These are phyloP conservation scores for Bathynomus jamesi DNA, from an alignment of 1,140 invertebrate genomes.

Conservation along the genomic window DNA sequence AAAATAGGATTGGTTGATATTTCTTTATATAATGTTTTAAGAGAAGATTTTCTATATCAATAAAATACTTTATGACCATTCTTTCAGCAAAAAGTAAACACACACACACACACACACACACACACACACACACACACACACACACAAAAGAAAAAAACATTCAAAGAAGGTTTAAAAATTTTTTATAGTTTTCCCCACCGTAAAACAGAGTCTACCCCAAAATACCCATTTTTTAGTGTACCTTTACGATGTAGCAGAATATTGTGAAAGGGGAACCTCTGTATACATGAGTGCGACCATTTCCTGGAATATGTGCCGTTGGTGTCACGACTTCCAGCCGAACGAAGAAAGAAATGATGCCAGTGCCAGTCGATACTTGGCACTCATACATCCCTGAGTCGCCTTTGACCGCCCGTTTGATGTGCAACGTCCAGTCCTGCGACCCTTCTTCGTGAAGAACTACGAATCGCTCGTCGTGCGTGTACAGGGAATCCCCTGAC, in stretches of 20 bases:
- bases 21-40: no score
- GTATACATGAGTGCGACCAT: slow-evolving; percentile 79
- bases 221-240: no score
- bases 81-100: background rate
- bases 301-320: slow-evolving; percentile 73
- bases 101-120: background rate
- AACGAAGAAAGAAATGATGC: slow-evolving; percentile 77
- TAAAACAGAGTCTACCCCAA: background rate
- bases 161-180: no score
- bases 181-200: no score
- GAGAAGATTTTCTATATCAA: background rate
- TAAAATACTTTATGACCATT: background rate
- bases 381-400: slow-evolving; percentile 93
- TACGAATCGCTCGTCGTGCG: slow-evolving; percentile 82
- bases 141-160: background rate
- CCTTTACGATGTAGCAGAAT: slow-evolving; percentile 73
- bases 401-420: slow-evolving; percentile 81
- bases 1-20: no score
- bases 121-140: background rate
- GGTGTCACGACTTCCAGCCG: slow-evolving; percentile 78
- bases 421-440: slow-evolving; percentile 83
- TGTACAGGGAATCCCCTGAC: slow-evolving; percentile 78
- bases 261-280: slow-evolving; percentile 80
- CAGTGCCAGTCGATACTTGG: slow-evolving; percentile 79
- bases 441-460: slow-evolving; percentile 61